Conservation (phyloP, 2,888 invertebrate species). For the Plebejus argus region DNA sequence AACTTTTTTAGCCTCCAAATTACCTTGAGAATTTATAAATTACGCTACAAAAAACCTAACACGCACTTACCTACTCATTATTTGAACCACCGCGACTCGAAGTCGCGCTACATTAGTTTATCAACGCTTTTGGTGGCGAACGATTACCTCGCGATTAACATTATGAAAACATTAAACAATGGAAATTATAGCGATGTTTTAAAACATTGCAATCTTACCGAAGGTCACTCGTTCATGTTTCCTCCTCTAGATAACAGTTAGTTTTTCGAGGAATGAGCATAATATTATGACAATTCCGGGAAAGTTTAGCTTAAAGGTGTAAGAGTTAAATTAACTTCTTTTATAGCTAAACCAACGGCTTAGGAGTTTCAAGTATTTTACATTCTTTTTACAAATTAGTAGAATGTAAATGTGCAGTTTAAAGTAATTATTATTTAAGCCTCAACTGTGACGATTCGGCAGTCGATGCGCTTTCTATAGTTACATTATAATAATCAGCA, state of each 20-base stretch:
- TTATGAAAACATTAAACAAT: conserved; percentile 13
- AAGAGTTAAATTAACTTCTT: neutral
- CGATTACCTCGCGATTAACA: conserved; percentile 19
- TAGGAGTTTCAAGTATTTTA: neutral
- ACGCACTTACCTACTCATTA: neutral
- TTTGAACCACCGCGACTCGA: neutral
- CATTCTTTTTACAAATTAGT: neutral
- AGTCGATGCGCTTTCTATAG: neutral
- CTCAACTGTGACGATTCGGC: neutral
- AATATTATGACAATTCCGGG: neutral
- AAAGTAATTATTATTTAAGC: neutral
- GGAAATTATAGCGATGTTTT: conserved; percentile 28
- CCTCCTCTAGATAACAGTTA: conserved; percentile 6
- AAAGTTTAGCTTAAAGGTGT: conserved; percentile 2
- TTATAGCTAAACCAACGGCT: neutral
- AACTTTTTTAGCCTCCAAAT: neutral
- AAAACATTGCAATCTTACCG: conserved; percentile 33
- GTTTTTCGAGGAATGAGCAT: neutral
- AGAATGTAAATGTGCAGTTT: neutral
- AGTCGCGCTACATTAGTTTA: conserved; percentile 7
- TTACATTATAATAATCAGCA: neutral
- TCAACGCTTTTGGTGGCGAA: neutral
- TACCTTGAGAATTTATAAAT: neutral
- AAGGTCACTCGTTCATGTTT: conserved; percentile 4
- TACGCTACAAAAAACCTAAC: neutral